Evolutionary conservation across 2,797 vertebrate genomes (phyloP).

Genomic region (Anisognathus igniventris): DNA sequence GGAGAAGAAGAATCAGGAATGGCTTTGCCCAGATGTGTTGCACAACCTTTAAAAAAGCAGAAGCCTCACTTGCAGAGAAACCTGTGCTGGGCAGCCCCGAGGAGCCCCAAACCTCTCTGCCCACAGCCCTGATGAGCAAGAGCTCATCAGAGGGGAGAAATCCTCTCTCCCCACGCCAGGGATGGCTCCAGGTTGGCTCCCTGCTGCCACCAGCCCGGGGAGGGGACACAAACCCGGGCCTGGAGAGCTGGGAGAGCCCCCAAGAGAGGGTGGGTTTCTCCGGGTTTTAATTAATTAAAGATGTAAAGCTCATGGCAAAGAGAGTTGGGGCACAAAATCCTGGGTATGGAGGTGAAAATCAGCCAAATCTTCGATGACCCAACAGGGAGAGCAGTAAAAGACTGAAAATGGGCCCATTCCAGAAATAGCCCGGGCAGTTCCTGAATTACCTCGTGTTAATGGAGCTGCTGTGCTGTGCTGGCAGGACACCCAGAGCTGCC

Average conservation of each 20-base stretch:
- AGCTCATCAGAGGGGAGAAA: not conserved
- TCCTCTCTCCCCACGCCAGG: fast-evolving
- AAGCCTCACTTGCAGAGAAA: not conserved
- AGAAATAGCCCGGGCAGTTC: not conserved
- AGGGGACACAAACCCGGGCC: not conserved
- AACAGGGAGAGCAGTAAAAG: not conserved
- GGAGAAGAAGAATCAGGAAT: slow-evolving; percentile 23
- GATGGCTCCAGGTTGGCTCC: not conserved
- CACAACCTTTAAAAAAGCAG: slow-evolving; percentile 23
- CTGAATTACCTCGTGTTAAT: not conserved
- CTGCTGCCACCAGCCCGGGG: not conserved
- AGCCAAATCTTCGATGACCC: not conserved
- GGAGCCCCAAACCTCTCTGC: slow-evolving; percentile 1
- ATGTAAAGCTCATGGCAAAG: fast-evolving
- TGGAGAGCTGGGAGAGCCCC: not conserved
- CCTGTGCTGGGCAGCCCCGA: not conserved
- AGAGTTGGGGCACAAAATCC: not conserved
- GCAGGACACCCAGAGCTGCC: not conserved
- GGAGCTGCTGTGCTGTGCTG: not conserved
- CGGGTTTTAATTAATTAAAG: not conserved
- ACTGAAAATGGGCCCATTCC: not conserved
- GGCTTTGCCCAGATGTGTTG: not conserved
- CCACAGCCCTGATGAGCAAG: slow-evolving; percentile 6
- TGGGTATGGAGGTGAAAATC: fast-evolving
- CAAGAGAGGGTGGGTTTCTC: not conserved